Percentiles rank a stretch among this genome's conserved stretches.
Conservation (phyloP, 2,113 vertebrate genomes). For the Oncorhynchus gorbuscha region DNA sequence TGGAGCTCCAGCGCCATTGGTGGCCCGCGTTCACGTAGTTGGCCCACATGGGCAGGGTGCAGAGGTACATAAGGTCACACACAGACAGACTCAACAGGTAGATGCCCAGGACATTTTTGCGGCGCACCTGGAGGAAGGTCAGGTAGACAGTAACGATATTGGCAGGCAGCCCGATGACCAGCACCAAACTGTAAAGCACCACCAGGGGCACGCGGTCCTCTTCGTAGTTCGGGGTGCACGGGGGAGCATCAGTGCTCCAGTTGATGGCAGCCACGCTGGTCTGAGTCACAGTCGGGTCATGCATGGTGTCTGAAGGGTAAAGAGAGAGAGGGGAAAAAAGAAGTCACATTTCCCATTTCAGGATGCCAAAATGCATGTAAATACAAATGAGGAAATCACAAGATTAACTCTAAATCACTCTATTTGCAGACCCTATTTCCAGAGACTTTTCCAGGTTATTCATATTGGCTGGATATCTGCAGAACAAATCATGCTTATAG, state of each 20-base stretch:
- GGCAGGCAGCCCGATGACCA: slow-evolving; percentile 77
- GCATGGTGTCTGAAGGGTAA: slow-evolving; percentile 35
- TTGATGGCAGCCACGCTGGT: neutral
- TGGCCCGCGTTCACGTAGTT: slow-evolving; percentile 70
- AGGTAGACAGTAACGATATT: slow-evolving; percentile 79
- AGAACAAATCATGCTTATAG: neutral
- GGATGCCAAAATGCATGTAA: too few species aligned
- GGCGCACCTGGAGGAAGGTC: slow-evolving; percentile 70
- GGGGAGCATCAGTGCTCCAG: neutral
- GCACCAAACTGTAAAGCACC: slow-evolving; percentile 75
- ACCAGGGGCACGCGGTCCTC: slow-evolving; percentile 63
- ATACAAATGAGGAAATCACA: too few species aligned
- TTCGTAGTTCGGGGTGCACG: slow-evolving; percentile 38
- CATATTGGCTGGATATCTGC: neutral
- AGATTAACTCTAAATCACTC: neutral
- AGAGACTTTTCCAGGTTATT: neutral
- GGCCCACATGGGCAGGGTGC: slow-evolving; percentile 85
- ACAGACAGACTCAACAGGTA: slow-evolving; percentile 84
- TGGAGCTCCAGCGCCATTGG: slow-evolving; percentile 59
- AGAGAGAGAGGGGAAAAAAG: neutral
- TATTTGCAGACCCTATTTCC: neutral
- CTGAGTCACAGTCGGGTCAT: slow-evolving; percentile 7
- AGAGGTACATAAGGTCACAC: slow-evolving; percentile 82
- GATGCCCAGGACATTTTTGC: slow-evolving; percentile 76
- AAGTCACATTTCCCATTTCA: too few species aligned